Percentiles rank a stretch among this genome's conserved stretches.
These are phyloP conservation scores for Drosophila teissieri DNA, from an alignment of 1,140 invertebrate species.

Conservation along the genomic window DNA sequence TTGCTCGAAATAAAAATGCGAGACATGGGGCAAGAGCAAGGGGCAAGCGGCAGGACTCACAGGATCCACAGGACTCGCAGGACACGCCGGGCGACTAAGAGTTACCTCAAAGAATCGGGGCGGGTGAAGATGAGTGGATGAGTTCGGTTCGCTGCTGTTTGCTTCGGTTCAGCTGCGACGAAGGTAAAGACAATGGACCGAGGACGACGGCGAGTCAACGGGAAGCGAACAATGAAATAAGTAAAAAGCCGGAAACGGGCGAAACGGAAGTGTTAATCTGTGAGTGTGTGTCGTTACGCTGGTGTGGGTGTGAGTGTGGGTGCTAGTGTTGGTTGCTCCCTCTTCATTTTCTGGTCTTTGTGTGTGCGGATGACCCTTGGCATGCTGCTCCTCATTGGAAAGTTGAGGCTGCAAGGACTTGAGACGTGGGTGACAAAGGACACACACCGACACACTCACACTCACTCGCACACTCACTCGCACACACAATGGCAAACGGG, in stretches of 20 bases:
- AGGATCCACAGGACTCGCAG: not conserved
- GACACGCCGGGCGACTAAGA: not conserved
- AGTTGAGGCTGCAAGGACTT: conserved; percentile 25
- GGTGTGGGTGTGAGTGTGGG: too few relatives aligned
- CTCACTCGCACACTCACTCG: not conserved
- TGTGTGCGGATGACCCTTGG: conserved; percentile 18
- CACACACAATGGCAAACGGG: conserved; percentile 16
- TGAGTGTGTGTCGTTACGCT: not conserved
- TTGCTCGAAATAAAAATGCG: conserved; percentile 63
- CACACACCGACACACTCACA: conserved; percentile 8
- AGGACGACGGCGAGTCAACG: conserved; percentile 17
- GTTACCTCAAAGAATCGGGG: conserved; percentile 1
- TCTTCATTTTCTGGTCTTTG: not conserved
- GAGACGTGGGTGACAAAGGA: conserved; percentile 45
- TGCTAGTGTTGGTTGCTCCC: too few relatives aligned
- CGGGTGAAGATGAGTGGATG: conserved; percentile 1
- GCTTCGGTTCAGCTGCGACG: conserved; percentile 12
- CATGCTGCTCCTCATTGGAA: not conserved
- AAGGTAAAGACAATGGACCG: conserved; percentile 46
- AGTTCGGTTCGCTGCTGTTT: conserved; percentile 7
- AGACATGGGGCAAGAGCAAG: conserved; percentile 45
- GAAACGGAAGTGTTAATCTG: conserved; percentile 58
- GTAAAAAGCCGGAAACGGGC: conserved; percentile 42
- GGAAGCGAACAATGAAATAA: conserved; percentile 51
- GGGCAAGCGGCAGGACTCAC: conserved; percentile 16